These are phyloP conservation scores for Idaea biselata DNA, from an alignment of 2,888 invertebrate species.

Conservation along the genomic window DNA sequence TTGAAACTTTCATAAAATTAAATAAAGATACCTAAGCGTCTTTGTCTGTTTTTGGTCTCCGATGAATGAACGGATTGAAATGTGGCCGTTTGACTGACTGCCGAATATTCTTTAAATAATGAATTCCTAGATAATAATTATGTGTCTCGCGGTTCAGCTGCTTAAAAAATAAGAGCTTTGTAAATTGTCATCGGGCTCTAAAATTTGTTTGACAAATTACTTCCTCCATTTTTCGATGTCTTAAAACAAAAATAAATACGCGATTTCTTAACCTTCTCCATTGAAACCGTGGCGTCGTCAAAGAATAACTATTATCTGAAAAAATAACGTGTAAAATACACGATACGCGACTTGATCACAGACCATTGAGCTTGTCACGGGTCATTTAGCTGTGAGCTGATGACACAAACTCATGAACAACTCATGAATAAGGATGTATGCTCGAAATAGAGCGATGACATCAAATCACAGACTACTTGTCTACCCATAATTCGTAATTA, in stretches of 20 bases:
- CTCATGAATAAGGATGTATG: slow-evolving; percentile 7
- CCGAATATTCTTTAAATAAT: too few species aligned
- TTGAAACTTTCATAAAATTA: background rate
- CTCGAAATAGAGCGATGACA: slow-evolving; percentile 4
- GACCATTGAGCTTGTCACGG: slow-evolving; percentile 29
- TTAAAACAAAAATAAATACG: background rate
- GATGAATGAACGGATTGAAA: too few species aligned
- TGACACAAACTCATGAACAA: slow-evolving; percentile 11
- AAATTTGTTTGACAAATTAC: too few species aligned
- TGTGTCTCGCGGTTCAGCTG: too few species aligned
- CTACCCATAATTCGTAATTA: background rate
- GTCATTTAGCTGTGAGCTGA: slow-evolving; percentile 21
- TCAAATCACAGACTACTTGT: slow-evolving; percentile 3
- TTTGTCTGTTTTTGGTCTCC: too few species aligned
- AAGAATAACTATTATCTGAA: background rate
- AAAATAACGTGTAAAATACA: background rate
- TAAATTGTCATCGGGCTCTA: too few species aligned
- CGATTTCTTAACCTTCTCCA: background rate
- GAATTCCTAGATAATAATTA: too few species aligned
- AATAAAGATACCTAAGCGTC: background rate
- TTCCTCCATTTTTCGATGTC: background rate
- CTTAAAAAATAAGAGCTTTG: background rate
- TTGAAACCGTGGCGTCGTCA: background rate
- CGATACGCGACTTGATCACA: slow-evolving; percentile 17
- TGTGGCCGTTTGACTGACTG: too few species aligned